Base-by-base conservation (phyloP, 2,113 vertebrate species). In the Pseudonaja textilis region DNA sequence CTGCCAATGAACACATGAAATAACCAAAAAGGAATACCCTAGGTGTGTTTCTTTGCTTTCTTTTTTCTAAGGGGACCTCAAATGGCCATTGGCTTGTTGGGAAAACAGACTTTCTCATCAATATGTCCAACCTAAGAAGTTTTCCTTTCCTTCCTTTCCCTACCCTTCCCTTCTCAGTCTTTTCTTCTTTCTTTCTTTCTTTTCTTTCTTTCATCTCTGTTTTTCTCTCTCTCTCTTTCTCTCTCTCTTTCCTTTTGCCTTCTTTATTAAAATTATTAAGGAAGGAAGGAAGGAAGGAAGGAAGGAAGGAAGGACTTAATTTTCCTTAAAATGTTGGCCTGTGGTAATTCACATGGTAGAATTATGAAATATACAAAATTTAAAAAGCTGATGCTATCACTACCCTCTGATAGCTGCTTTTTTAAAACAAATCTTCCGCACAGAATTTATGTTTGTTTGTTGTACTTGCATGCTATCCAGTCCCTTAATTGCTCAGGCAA, bases 1-100 rank as follows among this genome's bases (percentile, higher is more conserved):
- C 98, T 99, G 98, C 98, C 98, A 99, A 98, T 98, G 97, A 94
- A 97, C 95, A 97, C 97, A 98, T 98, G 97, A 98, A 98, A 98
- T 97, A 96, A 94, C 50, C 4, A 10, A 5, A 97, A 96, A 96
- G 96, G 96, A 97, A 97, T 96, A 96, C 95, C 93, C 95, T 97
- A 96, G 10, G 5, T 22, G 34, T 22, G n/a, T 81, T 81, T 81
- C 34, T 81, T 81, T 39, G n/a, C 69, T 45, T 47, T 97, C 97
- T 98, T 95, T 94, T 97, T 97, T 98, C 92, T 95, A 96, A 96
- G 97, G 96, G 95, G 97, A 98, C 96, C 95, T 97, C 96, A 97
- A 97, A 97, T 93, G 96, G 97, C 97, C 55, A 88, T 97, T 97
- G 97, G 97, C 96, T 95, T 93, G 91, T 96, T 81, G 94, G 95